Evolutionary conservation across 2,888 invertebrate species (phyloP), one percentile per base, ranked within the genome.

Genomic region (Peribatodes rhomboidaria): DNA sequence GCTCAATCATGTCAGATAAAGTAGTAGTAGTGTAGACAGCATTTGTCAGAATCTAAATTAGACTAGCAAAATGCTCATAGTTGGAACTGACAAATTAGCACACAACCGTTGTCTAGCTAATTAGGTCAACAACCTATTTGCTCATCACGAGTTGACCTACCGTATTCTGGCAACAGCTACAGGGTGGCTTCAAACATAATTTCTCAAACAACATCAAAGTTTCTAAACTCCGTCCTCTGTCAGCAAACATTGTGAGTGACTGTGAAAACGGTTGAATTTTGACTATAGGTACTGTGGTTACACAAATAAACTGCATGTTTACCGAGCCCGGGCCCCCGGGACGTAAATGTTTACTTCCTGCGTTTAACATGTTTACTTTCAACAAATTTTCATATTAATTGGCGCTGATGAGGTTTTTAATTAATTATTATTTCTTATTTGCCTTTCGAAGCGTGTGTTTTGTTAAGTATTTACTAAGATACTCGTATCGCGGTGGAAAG

Each of bases 261-360:
- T 63, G 62, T 50, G 53, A 57, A 62, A 60, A 60, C 65, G 52
- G 58, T 68, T 61, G 55, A 61, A 68, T 64, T 67, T 68, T 61
- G 42, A 60, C 65, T 62, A 64, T 59, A 47, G 65, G 59, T 35
- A 18, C 35, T 55, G 67, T 69, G 67, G 60, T 61, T 67, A 52
- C 50, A 57, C 72, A 76, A 78, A 80, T 76, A 76, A 76, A 73
- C 68, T 67, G 68, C 69, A 68, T 76, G 75, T 78, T 78, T 78
- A 61, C 74, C 67, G 65, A 74, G 71, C 50, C 27, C 27, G 62
- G 67, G 73, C 74, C 76, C 76, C 65, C 68, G 64, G 71, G 70
- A 71, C 71, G 68, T 72, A 79, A 83, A 83, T 68, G 78, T 83
- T 80, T 79, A 65, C 76, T 65, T 67, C 57, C 69, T 74, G 68